phyloP scores from a whole-genome alignment of 2,888 invertebrate genomes.

The Latheticus oryzae region DNA sequence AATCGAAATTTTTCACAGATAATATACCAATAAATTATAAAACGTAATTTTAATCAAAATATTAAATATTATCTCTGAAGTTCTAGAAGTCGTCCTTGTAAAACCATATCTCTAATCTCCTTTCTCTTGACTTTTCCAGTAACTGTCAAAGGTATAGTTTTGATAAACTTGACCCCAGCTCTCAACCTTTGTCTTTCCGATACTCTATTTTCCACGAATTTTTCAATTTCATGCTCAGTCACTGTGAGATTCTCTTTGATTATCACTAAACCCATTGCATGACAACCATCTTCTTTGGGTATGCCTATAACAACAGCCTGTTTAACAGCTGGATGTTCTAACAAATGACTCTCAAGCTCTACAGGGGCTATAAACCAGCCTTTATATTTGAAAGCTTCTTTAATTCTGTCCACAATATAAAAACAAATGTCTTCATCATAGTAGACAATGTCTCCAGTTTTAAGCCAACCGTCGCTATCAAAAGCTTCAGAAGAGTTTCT shows the following conservation, averaged over 20 bases:
- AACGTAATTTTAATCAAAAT: no score
- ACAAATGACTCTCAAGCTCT: conserved; percentile 49
- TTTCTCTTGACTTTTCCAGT: conserved; percentile 27
- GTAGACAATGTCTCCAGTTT: conserved; percentile 63
- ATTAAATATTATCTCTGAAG: no score
- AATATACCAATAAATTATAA: no score
- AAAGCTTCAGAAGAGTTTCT: conserved; percentile 15
- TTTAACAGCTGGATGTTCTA: conserved; percentile 52
- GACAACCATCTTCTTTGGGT: conserved; percentile 49
- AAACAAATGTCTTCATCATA: conserved; percentile 66
- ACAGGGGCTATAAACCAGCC: conserved; percentile 44
- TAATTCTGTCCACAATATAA: conserved; percentile 66
- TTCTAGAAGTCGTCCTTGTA: conserved; percentile 9
- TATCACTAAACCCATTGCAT: conserved; percentile 47
- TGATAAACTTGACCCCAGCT: conserved; percentile 27
- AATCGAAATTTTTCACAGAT: no score
- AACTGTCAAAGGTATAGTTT: conserved; percentile 25
- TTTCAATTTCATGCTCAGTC: conserved; percentile 46
- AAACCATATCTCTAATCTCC: conserved; percentile 16
- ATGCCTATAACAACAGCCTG: conserved; percentile 50
- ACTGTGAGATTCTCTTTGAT: conserved; percentile 26
- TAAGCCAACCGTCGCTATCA: conserved; percentile 20
- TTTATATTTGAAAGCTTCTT: conserved; percentile 66
- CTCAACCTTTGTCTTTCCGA: conserved; percentile 47
- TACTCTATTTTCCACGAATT: conserved; percentile 48